Evolutionary conservation across 2,113 vertebrate species (phyloP).

Genomic region (Tragelaphus imberbis): DNA sequence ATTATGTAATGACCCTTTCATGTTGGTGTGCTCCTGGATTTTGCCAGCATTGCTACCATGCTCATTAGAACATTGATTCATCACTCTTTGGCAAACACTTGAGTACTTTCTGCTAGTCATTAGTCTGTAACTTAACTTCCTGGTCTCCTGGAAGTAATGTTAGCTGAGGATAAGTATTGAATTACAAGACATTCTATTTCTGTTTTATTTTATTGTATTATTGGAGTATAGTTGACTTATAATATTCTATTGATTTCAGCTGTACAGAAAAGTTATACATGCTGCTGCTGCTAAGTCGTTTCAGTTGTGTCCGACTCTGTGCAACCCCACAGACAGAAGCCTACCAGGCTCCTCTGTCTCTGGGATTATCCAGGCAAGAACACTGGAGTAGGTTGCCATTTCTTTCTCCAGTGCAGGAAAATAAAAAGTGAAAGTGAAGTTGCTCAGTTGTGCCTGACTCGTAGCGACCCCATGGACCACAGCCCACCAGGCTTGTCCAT

Average conservation of each 20-base stretch:
- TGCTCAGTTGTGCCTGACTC: no score
- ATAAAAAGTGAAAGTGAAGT: no score
- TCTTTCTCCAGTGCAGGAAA: no score
- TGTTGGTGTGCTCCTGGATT: not conserved
- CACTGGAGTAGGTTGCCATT: no score
- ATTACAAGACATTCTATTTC: not conserved
- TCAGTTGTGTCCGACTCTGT: no score
- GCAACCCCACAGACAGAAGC: no score
- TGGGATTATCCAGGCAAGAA: no score
- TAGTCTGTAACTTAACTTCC: not conserved
- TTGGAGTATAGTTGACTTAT: not conserved
- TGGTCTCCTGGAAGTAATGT: not conserved
- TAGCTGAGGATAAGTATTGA: not conserved
- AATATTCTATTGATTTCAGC: not conserved
- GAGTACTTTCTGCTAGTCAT: not conserved
- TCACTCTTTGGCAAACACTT: not conserved
- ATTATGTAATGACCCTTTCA: not conserved
- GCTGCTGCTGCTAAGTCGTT: no score
- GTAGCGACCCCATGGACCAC: no score
- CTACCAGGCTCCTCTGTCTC: no score
- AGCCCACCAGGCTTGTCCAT: no score
- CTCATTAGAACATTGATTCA: not conserved
- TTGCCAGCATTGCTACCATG: not conserved
- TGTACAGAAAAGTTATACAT: not conserved
- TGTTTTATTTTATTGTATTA: not conserved